Base-by-base conservation (phyloP, 2,888 invertebrate genomes). In the Apamea anceps region DNA sequence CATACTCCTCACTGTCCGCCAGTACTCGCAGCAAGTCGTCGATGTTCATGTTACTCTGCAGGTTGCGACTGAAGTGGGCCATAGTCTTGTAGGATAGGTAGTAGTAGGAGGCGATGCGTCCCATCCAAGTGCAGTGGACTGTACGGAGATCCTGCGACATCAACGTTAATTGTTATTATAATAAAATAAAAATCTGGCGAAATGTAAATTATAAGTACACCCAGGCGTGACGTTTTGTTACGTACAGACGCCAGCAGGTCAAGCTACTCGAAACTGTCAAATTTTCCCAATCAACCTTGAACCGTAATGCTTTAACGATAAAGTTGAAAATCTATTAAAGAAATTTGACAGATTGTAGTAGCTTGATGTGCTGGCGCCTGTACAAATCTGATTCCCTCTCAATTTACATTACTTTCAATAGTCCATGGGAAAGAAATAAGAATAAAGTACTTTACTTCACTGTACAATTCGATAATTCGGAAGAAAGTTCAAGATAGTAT, bases 21-120 rank as follows among this genome's bases (percentile, higher is more conserved):
- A 99, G 97, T 10, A 99, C 97, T 60, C 98, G 95, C 66, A 99
- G 94, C 77, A 99, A 96, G 32, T 98, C 98, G 78, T 98, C 98
- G 0, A 98, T 94, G 45, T 97, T 97, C 91, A 98, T 97, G 83
- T 98, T 97, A 1, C 97, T 94, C n/a, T 96, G 95, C 70, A 99
- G 94, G 54, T 97, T 96, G 60, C 98, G 97, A 68, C 98, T 96
- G 93, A 99, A 99, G 94, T 98, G 98, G 68, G 98, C 97, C 97
- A 99, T 98, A 0, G 99, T 99, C 90, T 98, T 98, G 95, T 99
- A 98, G 0, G 99, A 98, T 48, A 99, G 96, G 95, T 99, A 99
- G 97, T 99, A 99, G 95, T 98, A 99, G 0, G 99, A 99, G 0
- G 99, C 98, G 81, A 99, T 99, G 79, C 99, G 98, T 0, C 99